phyloP scores from a whole-genome alignment of 2,797 vertebrate species.

The Crenuchus spilurus region DNA sequence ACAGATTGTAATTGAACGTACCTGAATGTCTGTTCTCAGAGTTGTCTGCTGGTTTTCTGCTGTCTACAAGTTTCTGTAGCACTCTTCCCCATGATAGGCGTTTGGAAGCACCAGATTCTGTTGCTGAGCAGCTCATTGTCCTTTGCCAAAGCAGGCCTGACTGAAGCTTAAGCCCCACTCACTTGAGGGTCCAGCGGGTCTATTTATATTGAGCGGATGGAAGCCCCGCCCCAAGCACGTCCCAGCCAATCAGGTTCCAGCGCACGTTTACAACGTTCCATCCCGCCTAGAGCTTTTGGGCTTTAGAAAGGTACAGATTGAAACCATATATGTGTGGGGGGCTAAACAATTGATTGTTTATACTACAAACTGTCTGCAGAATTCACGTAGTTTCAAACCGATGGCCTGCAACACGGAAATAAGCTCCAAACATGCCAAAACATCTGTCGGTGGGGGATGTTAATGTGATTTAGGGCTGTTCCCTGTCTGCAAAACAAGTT shows the following conservation, averaged over 20 bases:
- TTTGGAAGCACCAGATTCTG: constrained; percentile 60
- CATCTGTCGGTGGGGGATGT: not conserved
- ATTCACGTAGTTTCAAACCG: not conserved
- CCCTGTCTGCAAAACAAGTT: not conserved
- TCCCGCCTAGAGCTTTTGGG: constrained; percentile 71
- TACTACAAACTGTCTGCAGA: not conserved
- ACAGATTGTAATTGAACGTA: not conserved
- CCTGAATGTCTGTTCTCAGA: constrained; percentile 33
- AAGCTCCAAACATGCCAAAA: not conserved
- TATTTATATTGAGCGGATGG: not conserved
- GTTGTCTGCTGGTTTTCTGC: constrained; percentile 59
- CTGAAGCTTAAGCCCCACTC: no score
- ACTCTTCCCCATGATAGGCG: constrained; percentile 78
- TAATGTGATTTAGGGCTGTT: not conserved
- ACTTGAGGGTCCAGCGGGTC: rapidly evolving
- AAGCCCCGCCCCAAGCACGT: constrained; percentile 19
- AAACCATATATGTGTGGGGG: no score
- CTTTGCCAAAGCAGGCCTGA: not conserved
- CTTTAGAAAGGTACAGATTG: not conserved
- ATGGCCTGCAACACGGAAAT: not conserved
- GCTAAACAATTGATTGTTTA: not conserved
- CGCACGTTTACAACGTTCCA: constrained; percentile 82
- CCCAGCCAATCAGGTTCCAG: constrained; percentile 41
- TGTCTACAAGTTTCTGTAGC: constrained; percentile 73
- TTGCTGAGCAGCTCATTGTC: constrained; percentile 58